Evolutionary conservation across 1,140 invertebrate species (phyloP), one percentile per base, ranked within the genome.

Genomic region (Ganaspis sp.): DNA sequence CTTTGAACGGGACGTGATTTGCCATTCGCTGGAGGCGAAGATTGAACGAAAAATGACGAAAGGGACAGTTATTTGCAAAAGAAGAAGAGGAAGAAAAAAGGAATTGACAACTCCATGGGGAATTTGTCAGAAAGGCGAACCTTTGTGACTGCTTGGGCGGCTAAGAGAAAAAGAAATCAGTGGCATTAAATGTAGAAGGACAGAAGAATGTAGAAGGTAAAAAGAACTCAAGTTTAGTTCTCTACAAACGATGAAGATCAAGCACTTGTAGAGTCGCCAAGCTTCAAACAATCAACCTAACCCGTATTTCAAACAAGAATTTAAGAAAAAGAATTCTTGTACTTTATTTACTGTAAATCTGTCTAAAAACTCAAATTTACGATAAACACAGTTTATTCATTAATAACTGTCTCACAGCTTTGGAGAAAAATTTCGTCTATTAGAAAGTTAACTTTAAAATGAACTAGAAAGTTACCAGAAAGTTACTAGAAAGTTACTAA

Each of bases 1-100:
- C 58, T 64, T 64, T 64, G 58, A 64, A 64, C 58, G 58, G 58
- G 58, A 29, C 58, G 26, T 64, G 58, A 64, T 64, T 64, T 64
- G 54, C 54, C 54, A 64, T 64, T 64, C 23, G 58, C 15, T 64
- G 58, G 15, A 34, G 58, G 58, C 58, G 21, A 64, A 64, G 58
- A 49, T 49, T 49, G 45, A 49, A 49, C 45, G n/a, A 49, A 49
- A 17, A 49, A 49, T 49, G 45, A 34, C 58, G 58, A 64, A 64
- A 64, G 58, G 58, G 58, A 29, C 58, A 34, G 26, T 64, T 64
- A 64, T 64, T 64, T 64, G 58, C 26, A n/a, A 64, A 64, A 64
- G 26, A 29, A 29, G n/a, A 64, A 64, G 29, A 29, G 23, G 12
- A n/a, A 64, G 17, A 49, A 49, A 64, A 64, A 64, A 29, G 23